Percentiles rank a stretch among this genome's conserved stretches.
phyloP scores from a whole-genome alignment of 2,888 invertebrate genomes.

The Hanleya hanleyi region DNA sequence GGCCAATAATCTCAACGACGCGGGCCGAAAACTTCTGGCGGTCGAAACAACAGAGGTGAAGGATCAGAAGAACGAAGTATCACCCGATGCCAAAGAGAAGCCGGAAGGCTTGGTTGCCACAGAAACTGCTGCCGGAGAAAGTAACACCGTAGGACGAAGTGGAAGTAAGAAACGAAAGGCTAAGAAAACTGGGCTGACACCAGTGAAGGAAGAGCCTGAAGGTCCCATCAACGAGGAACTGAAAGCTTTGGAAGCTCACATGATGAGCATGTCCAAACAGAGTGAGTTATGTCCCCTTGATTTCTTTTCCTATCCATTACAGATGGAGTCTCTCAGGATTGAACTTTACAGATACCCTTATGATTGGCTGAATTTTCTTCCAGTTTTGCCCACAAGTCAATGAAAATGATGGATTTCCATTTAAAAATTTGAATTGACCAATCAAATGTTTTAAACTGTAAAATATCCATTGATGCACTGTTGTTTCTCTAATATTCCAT shows the following conservation, averaged over 20 bases:
- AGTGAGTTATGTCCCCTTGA: too few species aligned
- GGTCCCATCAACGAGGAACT: constrained; percentile 68
- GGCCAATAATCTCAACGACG: constrained; percentile 65
- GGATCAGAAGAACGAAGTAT: constrained; percentile 17
- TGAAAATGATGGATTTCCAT: too few species aligned
- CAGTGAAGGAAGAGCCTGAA: constrained; percentile 53
- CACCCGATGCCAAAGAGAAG: constrained; percentile 8
- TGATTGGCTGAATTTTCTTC: too few species aligned
- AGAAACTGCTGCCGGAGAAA: constrained; percentile 1
- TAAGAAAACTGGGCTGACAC: constrained; percentile 49
- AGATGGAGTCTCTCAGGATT: too few species aligned
- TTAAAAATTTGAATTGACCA: too few species aligned
- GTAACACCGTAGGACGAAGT: constrained; percentile 25
- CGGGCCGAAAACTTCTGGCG: constrained; percentile 64
- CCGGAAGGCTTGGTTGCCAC: neutral
- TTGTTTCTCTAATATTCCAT: too few species aligned
- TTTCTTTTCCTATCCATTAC: too few species aligned
- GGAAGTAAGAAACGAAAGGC: constrained; percentile 43
- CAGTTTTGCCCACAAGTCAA: too few species aligned
- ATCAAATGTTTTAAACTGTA: too few species aligned
- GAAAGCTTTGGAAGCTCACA: constrained; percentile 70
- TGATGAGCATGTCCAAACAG: constrained; percentile 66
- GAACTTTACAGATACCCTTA: too few species aligned
- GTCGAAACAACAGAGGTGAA: constrained; percentile 6
- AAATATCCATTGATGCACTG: too few species aligned